phyloP scores from a whole-genome alignment of 2,888 invertebrate species.

The Lissonota sp. region DNA sequence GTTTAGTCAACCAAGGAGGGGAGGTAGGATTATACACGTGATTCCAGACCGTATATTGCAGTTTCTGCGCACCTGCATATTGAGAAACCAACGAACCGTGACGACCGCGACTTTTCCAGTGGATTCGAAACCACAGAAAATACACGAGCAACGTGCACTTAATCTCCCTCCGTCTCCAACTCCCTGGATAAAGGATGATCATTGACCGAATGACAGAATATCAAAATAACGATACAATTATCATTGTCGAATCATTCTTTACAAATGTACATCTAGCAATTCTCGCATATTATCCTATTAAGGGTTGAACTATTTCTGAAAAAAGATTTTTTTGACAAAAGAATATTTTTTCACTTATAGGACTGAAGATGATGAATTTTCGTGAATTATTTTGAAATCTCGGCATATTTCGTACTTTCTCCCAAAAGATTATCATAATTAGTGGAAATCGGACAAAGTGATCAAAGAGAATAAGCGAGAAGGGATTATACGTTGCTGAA shows the following conservation, averaged over 20 bases:
- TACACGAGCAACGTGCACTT: background rate
- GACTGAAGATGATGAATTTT: no score
- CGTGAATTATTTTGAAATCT: no score
- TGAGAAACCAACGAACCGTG: slow-evolving; percentile 36
- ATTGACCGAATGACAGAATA: no score
- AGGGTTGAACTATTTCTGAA: no score
- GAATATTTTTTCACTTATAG: no score
- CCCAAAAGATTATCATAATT: background rate
- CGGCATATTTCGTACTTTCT: no score
- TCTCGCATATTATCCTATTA: no score
- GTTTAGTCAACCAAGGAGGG: slow-evolving; percentile 7
- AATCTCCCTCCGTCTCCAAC: slow-evolving; percentile 5
- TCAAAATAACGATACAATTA: no score
- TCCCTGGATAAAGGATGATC: background rate
- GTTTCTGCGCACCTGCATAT: slow-evolving; percentile 42
- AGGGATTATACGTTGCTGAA: slow-evolving; percentile 18
- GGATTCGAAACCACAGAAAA: slow-evolving; percentile 31
- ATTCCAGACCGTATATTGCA: slow-evolving; percentile 35
- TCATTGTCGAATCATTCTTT: no score
- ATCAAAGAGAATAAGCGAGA: slow-evolving; percentile 25
- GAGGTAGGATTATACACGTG: background rate
- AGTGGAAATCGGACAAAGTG: slow-evolving; percentile 1
- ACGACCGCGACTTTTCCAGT: slow-evolving; percentile 52
- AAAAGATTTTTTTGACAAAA: no score
- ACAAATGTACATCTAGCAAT: no score